Evolutionary conservation across 2,113 vertebrate species (phyloP).

Genomic region (human (Homo sapiens)): GRCh38 chrX:110950001-110950500

Average conservation of each 20-base stretch:
- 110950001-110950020: not conserved
- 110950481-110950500: too few relatives aligned
- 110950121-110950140: slow-evolving; percentile 31
- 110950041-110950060: not conserved
- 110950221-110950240: not conserved
- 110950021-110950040: slow-evolving; percentile 29
- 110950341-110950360: not conserved
- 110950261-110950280: slow-evolving; percentile 39
- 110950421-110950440: too few relatives aligned
- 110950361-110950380: not conserved
- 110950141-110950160: slow-evolving; percentile 45
- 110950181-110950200: slow-evolving; percentile 30
- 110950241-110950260: not conserved
- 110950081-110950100: not conserved
- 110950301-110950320: slow-evolving; percentile 1
- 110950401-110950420: slow-evolving; percentile 8
- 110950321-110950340: not conserved
- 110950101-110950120: not conserved
- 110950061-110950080: slow-evolving; percentile 24
- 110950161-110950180: slow-evolving; percentile 9
- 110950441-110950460: too few relatives aligned
- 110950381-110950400: not conserved
- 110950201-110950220: not conserved
- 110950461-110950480: too few relatives aligned
- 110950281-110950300: not conserved